These are phyloP conservation scores for Salvelinus namaycush DNA, from an alignment of 2,113 vertebrate genomes.

Conservation along the genomic window DNA sequence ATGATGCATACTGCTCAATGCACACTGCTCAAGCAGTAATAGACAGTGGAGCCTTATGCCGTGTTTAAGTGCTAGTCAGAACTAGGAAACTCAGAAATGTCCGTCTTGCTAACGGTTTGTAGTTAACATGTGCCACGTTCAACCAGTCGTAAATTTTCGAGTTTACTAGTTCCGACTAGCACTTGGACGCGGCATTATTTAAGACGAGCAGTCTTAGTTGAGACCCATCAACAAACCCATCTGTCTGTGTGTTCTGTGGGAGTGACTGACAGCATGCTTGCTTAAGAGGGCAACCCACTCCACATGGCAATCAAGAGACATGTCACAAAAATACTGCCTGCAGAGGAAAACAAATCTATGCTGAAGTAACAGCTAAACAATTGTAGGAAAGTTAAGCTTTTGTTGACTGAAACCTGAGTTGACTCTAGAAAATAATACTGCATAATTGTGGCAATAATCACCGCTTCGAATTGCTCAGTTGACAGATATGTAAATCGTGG, in stretches of 20 bases:
- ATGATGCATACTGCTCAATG: neutral
- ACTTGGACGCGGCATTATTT: neutral
- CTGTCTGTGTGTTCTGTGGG: constrained; percentile 13
- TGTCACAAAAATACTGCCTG: constrained; percentile 28
- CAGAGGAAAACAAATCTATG: neutral
- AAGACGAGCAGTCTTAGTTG: constrained; percentile 7
- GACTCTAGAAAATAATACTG: no score
- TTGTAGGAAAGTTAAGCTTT: neutral
- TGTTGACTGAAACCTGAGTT: no score
- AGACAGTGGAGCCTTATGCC: neutral
- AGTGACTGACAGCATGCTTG: constrained; percentile 51
- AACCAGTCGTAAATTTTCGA: neutral
- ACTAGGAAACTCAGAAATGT: no score
- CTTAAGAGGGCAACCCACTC: constrained; percentile 27
- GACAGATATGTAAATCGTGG: no score
- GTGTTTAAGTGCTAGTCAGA: neutral
- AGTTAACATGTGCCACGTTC: no score
- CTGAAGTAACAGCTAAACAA: constrained; percentile 16
- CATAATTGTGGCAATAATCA: no score
- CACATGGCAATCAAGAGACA: constrained; percentile 29
- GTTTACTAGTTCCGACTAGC: neutral
- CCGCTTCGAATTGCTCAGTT: no score
- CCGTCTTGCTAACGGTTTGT: no score
- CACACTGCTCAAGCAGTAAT: neutral
- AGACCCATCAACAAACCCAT: neutral